A percentile compares a stretch with the other conserved stretches of the same genome.
These are phyloP conservation scores for Willowsia nigromaculata DNA, from an alignment of 2,888 invertebrate species.

Conservation along the genomic window DNA sequence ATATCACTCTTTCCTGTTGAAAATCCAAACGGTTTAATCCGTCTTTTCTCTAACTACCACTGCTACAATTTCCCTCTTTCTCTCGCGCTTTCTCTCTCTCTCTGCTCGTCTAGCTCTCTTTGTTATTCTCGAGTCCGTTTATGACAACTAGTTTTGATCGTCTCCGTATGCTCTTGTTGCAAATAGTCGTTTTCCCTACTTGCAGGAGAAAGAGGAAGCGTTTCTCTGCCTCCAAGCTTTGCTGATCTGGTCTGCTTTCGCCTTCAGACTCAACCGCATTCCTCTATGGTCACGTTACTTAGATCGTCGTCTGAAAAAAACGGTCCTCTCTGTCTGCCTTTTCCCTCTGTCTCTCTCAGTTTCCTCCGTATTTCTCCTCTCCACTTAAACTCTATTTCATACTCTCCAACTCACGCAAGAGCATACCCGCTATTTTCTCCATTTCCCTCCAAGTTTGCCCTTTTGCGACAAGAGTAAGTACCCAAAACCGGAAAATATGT, in stretches of 20 bases:
- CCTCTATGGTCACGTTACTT: slow-evolving; percentile 34
- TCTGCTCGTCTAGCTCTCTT: background rate
- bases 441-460: background rate
- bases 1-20: slow-evolving; percentile 1
- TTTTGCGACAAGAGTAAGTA: background rate
- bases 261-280: slow-evolving; percentile 40
- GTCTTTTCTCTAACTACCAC: background rate
- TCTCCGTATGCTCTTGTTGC: background rate
- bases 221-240: background rate
- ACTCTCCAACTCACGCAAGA: background rate
- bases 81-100: background rate
- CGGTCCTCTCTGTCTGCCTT: background rate
- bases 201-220: background rate
- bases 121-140: slow-evolving; percentile 22
- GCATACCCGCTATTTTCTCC: background rate
- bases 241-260: slow-evolving; percentile 33
- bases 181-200: background rate
- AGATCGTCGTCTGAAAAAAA: slow-evolving; percentile 11
- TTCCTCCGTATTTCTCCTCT: slow-evolving; percentile 17
- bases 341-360: slow-evolving; percentile 8
- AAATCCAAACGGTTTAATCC: slow-evolving; percentile 46
- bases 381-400: background rate
- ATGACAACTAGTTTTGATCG: slow-evolving; percentile 37
- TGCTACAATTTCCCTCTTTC: background rate
- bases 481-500: slow-evolving; percentile 35